Base-by-base conservation (phyloP, 1,140 invertebrate genomes). In the Trichonephila clavipes region DNA sequence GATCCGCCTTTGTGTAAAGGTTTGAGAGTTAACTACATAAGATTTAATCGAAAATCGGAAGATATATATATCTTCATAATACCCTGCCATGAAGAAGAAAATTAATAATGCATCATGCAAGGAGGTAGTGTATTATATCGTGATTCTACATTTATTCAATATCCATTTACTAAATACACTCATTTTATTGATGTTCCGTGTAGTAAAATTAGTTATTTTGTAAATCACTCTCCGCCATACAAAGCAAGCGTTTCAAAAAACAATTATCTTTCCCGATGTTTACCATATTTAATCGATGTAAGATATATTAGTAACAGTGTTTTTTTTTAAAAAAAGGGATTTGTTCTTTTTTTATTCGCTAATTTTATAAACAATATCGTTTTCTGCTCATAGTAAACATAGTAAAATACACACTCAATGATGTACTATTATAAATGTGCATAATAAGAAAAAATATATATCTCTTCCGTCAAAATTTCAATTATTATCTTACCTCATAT, bases 41-140 rank as follows among this genome's bases (percentile, higher is more conserved):
- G 83, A 85, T 85, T 85, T 85, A 85, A 59, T 85, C 51, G 83
- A 85, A 85, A 59, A 85, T 85, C 83, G 12, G 44, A n/a, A 14
- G 34, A 85, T 85, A n/a, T n/a, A n/a, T n/a, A n/a, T n/a, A 28
- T 85, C 83, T 44, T 85, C 28, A 28, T 19, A 85, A 85, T 85
- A 59, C n/a, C 72, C 34, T 28, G 28, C 18, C 14, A 77, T 40
- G 16, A 34, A 77, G 34, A 40, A 77, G 72, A 77, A 40, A 77
- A 77, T 77, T 77, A 77, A 19, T 77, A 77, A 77, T 77, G 72
- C 72, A 77, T 77, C 72, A 18, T 77, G 28, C 18, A 77, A 34
- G 72, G 28, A 77, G 18, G 16, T 77, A 19, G 28, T 34, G n/a
- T 34, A 77, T 77, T 34, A 40, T 77, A 77, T 40, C 72, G 72